phyloP scores from a whole-genome alignment of 2,113 vertebrate genomes.

The Corythaeola cristata region DNA sequence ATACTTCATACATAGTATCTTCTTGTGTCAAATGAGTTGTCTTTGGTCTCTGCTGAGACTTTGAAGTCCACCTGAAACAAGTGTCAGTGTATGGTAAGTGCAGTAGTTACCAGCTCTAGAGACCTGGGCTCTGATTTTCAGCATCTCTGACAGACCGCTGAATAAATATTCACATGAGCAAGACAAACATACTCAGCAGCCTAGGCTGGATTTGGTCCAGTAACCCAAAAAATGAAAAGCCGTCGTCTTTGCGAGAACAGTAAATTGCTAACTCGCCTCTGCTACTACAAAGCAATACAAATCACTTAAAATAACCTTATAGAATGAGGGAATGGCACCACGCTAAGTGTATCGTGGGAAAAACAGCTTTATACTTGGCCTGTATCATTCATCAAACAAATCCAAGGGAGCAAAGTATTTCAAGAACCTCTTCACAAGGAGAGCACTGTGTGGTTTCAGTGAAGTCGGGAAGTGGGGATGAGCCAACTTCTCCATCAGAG shows the following conservation, averaged over 20 bases:
- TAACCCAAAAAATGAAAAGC: not conserved
- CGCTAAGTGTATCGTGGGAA: not conserved
- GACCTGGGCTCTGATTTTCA: not conserved
- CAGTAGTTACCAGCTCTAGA: not conserved
- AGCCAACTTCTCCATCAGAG: not conserved
- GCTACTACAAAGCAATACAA: not conserved
- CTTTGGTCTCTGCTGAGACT: not conserved
- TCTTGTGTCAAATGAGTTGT: not conserved
- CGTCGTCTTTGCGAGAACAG: not conserved
- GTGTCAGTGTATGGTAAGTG: not conserved
- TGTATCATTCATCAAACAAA: not conserved
- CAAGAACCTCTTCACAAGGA: not conserved
- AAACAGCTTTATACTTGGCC: not conserved
- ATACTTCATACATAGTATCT: not conserved
- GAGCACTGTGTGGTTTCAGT: not conserved
- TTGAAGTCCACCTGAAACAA: not conserved
- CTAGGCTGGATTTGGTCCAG: not conserved
- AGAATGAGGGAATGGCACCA: not conserved
- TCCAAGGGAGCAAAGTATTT: not conserved
- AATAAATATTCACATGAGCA: accelerated
- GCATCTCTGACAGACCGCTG: not conserved
- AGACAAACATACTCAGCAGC: not conserved
- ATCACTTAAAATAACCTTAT: not conserved
- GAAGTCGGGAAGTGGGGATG: accelerated
- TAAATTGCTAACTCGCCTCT: not conserved